Base-by-base conservation (phyloP, 2,113 vertebrate species). In the Gymnobelideus leadbeateri region DNA sequence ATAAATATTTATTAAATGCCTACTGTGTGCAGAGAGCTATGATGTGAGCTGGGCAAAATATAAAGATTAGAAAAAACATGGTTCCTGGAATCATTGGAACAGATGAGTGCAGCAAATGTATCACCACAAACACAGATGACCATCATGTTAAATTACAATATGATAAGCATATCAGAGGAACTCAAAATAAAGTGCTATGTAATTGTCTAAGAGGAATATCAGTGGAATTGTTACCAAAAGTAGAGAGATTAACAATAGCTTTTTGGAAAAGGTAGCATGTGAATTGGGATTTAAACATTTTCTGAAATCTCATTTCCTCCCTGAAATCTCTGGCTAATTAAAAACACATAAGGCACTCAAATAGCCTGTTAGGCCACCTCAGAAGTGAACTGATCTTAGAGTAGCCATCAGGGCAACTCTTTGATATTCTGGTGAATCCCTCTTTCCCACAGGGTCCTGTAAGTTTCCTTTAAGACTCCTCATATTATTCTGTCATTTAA, bases 291-390 rank as follows among this genome's bases (percentile, higher is more conserved):
- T 96, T 89, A 93, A 96, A 91, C 55, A 55, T 26, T 55, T 96
- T 97, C 94, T 68, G 94, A 97, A 97, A 89, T 92, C 95, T 89
- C 46, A 94, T 97, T 97, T 97, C 96, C 95, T 96, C 93, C 92
- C 49, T 92, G 93, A 95, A 93, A 54, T 57, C 52, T 93, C 94
- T 93, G 84, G 57, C 92, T 97, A 96, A 96, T 95, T 96, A 84
- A 94, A 96, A 43, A 43, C n/a, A 84, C n/a, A 21, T 84, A 84
- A 84, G 7, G 68, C 7, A 21, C 68, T 43, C 68, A 84, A n/a
- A 77, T 19, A 77, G 68, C 16, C 68, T 77, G 6, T 77, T 77
- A 77, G 37, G 16, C 7, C 37, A n/a, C n/a, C 16, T 84, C 6
- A 43, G n/a, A 84, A 84, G 19, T 43, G n/a, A 84, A 84, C 19